Percentiles rank a stretch among this genome's conserved stretches.
phyloP scores from a whole-genome alignment of 1,140 invertebrate species.

The Plectrocnemia conspersa region DNA sequence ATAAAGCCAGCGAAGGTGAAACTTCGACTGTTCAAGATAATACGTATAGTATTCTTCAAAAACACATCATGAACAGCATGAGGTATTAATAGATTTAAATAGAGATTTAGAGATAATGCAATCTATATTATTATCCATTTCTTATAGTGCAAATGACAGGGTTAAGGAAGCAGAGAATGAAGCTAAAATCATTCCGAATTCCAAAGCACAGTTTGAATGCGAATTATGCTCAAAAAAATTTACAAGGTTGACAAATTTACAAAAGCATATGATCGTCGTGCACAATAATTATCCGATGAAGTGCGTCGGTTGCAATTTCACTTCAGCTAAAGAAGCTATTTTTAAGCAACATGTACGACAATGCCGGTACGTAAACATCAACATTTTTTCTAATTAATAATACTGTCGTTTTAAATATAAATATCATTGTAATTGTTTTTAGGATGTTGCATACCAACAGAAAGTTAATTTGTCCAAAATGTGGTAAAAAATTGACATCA shows the following conservation, averaged over 20 bases:
- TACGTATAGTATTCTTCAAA: too few species aligned
- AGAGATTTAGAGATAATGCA: too few species aligned
- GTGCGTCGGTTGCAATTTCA: slow-evolving; percentile 13
- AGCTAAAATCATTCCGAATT: too few species aligned
- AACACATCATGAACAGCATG: too few species aligned
- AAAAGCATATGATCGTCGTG: slow-evolving; percentile 16
- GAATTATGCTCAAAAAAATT: slow-evolving; percentile 7
- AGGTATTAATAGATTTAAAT: too few species aligned
- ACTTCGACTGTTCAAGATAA: too few species aligned
- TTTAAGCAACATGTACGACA: slow-evolving; percentile 13
- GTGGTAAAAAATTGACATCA: slow-evolving; percentile 27
- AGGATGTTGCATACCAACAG: slow-evolving; percentile 2
- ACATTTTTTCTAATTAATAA: neutral
- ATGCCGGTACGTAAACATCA: slow-evolving; percentile 14
- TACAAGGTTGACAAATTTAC: slow-evolving; percentile 18
- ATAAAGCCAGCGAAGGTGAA: too few species aligned
- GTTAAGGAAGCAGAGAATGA: too few species aligned
- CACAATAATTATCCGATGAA: neutral
- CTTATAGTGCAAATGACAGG: too few species aligned
- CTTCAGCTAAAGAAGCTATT: neutral
- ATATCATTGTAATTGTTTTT: neutral
- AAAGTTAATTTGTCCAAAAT: slow-evolving; percentile 22
- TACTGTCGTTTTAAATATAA: neutral
- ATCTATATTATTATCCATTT: too few species aligned
- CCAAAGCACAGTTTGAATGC: neutral